phyloP scores from a whole-genome alignment of 1,140 invertebrate genomes.

The Cephus cinctus region DNA sequence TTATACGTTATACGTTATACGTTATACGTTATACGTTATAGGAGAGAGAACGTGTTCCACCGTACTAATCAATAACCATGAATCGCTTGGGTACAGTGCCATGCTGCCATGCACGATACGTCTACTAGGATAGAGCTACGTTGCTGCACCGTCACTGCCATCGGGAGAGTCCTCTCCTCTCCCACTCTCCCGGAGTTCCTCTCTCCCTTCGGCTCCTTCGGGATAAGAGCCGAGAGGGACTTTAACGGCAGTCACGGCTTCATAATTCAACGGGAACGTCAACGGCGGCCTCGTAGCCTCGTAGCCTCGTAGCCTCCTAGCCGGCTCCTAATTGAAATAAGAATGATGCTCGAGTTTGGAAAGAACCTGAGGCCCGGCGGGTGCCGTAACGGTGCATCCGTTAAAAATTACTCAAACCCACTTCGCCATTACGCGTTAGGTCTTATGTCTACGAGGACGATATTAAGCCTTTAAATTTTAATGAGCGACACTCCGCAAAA shows the following conservation, averaged over 20 bases:
- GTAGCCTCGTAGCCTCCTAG: slow-evolving; percentile 2
- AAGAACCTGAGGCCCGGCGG: slow-evolving; percentile 11
- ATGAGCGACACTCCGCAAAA: slow-evolving; percentile 28
- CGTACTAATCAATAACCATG: slow-evolving; percentile 48
- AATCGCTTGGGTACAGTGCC: slow-evolving; percentile 44
- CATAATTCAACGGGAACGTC: too few relatives aligned
- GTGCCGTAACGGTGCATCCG: slow-evolving; percentile 19
- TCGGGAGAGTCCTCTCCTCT: not conserved
- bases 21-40: too few relatives aligned
- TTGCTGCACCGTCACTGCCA: slow-evolving; percentile 39
- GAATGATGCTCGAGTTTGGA: slow-evolving; percentile 24
- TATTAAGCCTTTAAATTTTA: slow-evolving; percentile 44
- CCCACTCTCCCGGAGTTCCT: not conserved
- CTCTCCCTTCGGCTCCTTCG: too few relatives aligned
- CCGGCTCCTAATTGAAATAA: slow-evolving; percentile 40
- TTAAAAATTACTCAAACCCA: slow-evolving; percentile 14
- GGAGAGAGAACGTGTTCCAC: slow-evolving; percentile 30
- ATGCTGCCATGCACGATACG: slow-evolving; percentile 43
- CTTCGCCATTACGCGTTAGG: slow-evolving; percentile 16
- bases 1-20: too few relatives aligned
- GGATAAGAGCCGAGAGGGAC: slow-evolving; percentile 33
- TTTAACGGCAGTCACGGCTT: too few relatives aligned
- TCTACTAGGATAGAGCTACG: too few relatives aligned
- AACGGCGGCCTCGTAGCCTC: too few relatives aligned
- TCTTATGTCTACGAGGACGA: slow-evolving; percentile 26